Base-by-base conservation (phyloP, 2,113 vertebrate species). In the Willisornis vidua region DNA sequence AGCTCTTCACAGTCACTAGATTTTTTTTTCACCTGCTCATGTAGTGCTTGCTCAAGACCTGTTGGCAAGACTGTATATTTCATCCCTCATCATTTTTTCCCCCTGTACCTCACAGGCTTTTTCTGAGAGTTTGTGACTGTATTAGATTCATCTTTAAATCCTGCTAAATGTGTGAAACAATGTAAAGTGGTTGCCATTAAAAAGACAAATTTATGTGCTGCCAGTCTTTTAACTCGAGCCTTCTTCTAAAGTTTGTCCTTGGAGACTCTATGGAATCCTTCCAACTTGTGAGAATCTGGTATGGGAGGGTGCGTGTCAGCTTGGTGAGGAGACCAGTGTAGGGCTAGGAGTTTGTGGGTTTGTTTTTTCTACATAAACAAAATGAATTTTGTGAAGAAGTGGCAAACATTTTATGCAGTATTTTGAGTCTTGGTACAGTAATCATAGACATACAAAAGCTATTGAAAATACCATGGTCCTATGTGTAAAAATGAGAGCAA, bases 1-100 rank as follows among this genome's bases (percentile, higher is more conserved):
- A 31, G 63, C 72, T 93, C 94, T 95, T 98, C 96, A 96, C 19
- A 22, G 70, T 91, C 98, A 97, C 97, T 90, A 85, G 96, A 96
- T 97, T 96, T 96, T 96, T 96, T 97, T 97, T 96, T 94, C 95
- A 95, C 93, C 94, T 96, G 76, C 66, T 94, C 83, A 94, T 89
- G 79, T 68, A 49, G 29, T 77, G 9, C 81, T 95, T 96, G 65
- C 92, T 88, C 91, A 78, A 46, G 73, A 39, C 45, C n/a, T 55
- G 93, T 74, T 96, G 86, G 82, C 94, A 90, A 57, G 93, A 83
- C 96, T 95, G 35, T 85, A 62, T 83, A 90, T 95, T 96, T 95
- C 79, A 93, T 93, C 57, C 96, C 52, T 94, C 83, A 93, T 83
- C 55, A 81, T 85, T 74, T 84, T 67, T 84, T 9, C 3, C 5